Percentiles rank a stretch among this genome's conserved stretches.
Evolutionary conservation across 2,888 invertebrate species (phyloP).

Genomic region (Frankliniella intonsa): DNA sequence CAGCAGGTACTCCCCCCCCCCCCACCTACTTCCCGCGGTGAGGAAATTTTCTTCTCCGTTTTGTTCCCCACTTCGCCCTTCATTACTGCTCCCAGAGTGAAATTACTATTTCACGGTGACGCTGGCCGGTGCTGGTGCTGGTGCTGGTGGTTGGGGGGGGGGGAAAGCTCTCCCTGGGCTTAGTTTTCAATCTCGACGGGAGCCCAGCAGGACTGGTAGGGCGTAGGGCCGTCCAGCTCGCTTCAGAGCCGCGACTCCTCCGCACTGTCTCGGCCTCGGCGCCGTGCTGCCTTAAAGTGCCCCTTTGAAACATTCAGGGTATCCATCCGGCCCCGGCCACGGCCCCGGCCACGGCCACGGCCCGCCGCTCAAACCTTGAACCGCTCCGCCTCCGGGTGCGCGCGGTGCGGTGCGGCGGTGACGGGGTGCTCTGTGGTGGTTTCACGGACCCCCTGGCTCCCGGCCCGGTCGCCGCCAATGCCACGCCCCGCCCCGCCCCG

Average conservation of each 20-base stretch:
- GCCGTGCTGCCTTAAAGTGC: constrained; percentile 1
- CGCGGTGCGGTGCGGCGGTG: neutral
- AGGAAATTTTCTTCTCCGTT: too few relatives aligned
- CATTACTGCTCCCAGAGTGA: too few relatives aligned
- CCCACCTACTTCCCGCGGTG: too few relatives aligned
- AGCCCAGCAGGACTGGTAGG: neutral
- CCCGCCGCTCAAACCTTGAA: neutral
- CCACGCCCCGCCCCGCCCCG: neutral
- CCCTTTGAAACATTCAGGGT: constrained; percentile 4
- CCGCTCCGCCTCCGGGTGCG: neutral
- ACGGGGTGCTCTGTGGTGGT: neutral
- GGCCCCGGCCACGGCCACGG: neutral
- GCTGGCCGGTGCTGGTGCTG: too few relatives aligned
- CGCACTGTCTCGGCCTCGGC: neutral
- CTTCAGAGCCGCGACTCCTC: neutral
- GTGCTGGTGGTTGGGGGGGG: too few relatives aligned
- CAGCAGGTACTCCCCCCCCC: too few relatives aligned
- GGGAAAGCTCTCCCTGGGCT: neutral
- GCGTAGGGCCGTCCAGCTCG: too few relatives aligned
- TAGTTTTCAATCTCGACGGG: constrained; percentile 13
- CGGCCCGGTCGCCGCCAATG: neutral
- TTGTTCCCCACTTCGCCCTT: too few relatives aligned
- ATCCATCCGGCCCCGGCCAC: neutral
- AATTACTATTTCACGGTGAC: too few relatives aligned
- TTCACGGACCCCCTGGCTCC: neutral